Conservation (phyloP, 2,113 vertebrate species). For the Puffinus mauretanicus region DNA sequence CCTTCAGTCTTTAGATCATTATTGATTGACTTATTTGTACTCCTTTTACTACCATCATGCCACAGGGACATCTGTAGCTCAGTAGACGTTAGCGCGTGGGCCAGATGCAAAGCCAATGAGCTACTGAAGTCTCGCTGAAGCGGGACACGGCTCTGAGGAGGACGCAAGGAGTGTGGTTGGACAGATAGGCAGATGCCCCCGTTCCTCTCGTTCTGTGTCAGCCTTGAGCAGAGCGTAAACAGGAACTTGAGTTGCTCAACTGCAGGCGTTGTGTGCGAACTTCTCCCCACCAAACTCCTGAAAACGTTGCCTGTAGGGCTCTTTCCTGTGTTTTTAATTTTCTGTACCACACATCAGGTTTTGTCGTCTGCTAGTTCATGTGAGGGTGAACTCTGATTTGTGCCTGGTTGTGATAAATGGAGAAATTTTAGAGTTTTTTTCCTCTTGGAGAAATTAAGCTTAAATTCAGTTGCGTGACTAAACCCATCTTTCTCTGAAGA, state of each 20-base stretch:
- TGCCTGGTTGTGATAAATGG: background rate
- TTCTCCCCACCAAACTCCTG: background rate
- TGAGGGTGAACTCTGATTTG: background rate
- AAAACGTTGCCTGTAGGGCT: background rate
- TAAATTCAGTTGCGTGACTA: background rate
- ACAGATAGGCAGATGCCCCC: background rate
- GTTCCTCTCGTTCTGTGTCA: background rate
- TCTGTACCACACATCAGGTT: background rate
- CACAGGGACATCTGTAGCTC: background rate
- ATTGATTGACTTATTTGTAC: background rate
- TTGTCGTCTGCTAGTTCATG: background rate
- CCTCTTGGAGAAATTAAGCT: background rate
- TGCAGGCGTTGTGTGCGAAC: rapidly evolving
- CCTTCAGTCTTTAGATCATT: background rate
- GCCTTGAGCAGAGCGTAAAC: background rate
- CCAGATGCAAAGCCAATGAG: rapidly evolving
- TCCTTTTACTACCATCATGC: background rate
- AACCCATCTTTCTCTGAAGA: background rate
- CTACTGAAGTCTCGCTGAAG: background rate
- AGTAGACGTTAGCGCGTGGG: rapidly evolving
- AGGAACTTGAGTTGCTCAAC: background rate
- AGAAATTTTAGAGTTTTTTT: background rate
- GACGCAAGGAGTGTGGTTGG: background rate
- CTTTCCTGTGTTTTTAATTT: background rate
- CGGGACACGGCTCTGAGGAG: rapidly evolving